Evolutionary conservation across 2,888 invertebrate genomes (phyloP), one percentile per base, ranked within the genome.

Genomic region (Troilus luridus): DNA sequence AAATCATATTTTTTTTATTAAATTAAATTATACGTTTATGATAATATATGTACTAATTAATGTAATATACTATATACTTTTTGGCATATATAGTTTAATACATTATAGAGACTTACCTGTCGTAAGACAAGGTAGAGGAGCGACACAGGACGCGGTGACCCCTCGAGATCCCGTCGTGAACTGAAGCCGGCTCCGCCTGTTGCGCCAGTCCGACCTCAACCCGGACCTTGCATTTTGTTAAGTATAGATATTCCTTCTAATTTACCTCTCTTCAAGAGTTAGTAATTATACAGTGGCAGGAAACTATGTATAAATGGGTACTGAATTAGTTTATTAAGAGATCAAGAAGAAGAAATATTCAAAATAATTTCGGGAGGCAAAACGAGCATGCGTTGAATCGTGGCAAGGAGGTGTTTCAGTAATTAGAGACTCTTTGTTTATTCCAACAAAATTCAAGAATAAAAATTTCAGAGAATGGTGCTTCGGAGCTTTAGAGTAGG

Each of bases 121-220:
- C 85, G 85, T 85, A 85, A 85, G 56, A 12, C 56, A 41, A n/a
- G 54, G 0, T 24, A 2, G 85, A n/a, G 56, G 85, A 58, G 11
- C 0, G 12, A 41, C 14, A 85, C 8, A 11, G 17, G 85, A n/a
- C 85, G 56, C 21, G 7, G 54, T 58, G 56, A 56, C 85, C 11
- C 85, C 7, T 0, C 56, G 56, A 58, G n/a, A 1, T n/a, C 41
- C 56, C 1, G 17, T 7, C 2, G 85, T 54, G 85, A 85, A 85
- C 85, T 85, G 85, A 85, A n/a, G 11, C 81, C 19, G 56, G 19
- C 21, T 56, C 19, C 85, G 85, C 85, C 85, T 85, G 85, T 85
- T 85, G 85, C 85, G 85, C 85, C 85, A 58, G 56, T 58, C 85
- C 56, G 85, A 27, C 85, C 56, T 56, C 85, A 58, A n/a, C n/a